Evolutionary conservation across 2,888 invertebrate genomes (phyloP), one percentile per base, ranked within the genome.

Genomic region (Aphodius granarius): DNA sequence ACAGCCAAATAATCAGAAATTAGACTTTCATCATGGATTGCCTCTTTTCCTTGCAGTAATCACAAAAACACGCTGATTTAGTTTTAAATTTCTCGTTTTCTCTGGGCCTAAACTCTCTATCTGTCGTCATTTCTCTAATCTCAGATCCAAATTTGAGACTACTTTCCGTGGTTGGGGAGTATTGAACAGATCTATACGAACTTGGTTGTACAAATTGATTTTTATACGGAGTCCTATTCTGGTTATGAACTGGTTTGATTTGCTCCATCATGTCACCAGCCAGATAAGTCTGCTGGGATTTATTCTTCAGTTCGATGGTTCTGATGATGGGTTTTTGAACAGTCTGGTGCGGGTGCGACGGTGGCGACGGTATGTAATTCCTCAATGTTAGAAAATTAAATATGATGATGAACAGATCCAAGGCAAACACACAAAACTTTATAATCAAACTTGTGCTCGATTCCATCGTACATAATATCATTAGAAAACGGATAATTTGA

Each of bases 361-460:
- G 43, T 19, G 73, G 76, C 23, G 23, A 65, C n/a, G 73, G 76
- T 6, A 76, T 20, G 19, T 76, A 76, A 23, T 70, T 68, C 21
- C 68, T 76, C n/a, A 76, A 70, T 5, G 76, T 73, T 43, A 76
- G 63, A 16, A 76, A 73, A 73, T 76, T 76, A 65, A 73, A 76
- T 62, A 76, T 18, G 15, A 76, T 70, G 21, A 76, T 73, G 22
- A 76, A 76, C 19, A 76, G 16, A 22, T 76, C 76, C 71, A 76
- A 17, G 17, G 71, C 73, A 17, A 76, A 76, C 13, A 76, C 73
- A 19, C 73, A 73, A 63, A 76, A 71, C 64, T 76, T 76, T 13
- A 76, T 73, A 63, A 75, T 73, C 18, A 75, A 19, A n/a, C 76
- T 73, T 17, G 73, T 19, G 71, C 73, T 76, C 15, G 76, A 43